phyloP scores from a whole-genome alignment of 2,797 vertebrate genomes.

The Arrhamphus sclerolepis region DNA sequence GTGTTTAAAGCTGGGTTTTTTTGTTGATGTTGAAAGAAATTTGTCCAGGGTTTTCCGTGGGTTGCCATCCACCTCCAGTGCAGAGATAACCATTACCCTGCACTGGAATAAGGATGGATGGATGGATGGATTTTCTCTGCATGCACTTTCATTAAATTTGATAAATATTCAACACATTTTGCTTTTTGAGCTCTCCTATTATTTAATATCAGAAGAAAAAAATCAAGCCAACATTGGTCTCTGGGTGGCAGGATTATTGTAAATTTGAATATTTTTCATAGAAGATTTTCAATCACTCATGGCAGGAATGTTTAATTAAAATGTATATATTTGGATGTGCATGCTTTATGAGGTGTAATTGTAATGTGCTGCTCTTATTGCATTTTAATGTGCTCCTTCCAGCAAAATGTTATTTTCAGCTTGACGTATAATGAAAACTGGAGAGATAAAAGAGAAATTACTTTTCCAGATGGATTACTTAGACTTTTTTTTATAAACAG shows the following conservation, averaged over 20 bases:
- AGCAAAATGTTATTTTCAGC: constrained; percentile 9
- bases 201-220: not conserved
- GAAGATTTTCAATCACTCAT: constrained; percentile 1
- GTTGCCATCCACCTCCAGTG: no score
- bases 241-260: not conserved
- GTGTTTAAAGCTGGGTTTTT: no score
- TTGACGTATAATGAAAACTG: constrained; percentile 6
- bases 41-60: no score
- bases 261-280: constrained; percentile 19
- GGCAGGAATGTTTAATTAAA: constrained; percentile 23
- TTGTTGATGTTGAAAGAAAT: no score
- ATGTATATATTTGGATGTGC: constrained; percentile 16
- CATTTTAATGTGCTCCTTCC: constrained; percentile 7
- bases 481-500: no score
- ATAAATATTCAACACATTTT: constrained; percentile 8
- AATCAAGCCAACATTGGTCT: constrained; percentile 21
- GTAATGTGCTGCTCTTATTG: constrained; percentile 10
- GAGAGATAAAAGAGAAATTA: not conserved
- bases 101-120: no score
- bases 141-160: no score
- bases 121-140: no score
- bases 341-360: constrained; percentile 4
- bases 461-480: not conserved
- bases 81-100: no score
- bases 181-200: not conserved